A percentile compares a stretch with the other conserved stretches of the same genome.
These are phyloP conservation scores for Arctocebus calabarensis DNA, from an alignment of 2,797 vertebrate genomes.

Conservation along the genomic window DNA sequence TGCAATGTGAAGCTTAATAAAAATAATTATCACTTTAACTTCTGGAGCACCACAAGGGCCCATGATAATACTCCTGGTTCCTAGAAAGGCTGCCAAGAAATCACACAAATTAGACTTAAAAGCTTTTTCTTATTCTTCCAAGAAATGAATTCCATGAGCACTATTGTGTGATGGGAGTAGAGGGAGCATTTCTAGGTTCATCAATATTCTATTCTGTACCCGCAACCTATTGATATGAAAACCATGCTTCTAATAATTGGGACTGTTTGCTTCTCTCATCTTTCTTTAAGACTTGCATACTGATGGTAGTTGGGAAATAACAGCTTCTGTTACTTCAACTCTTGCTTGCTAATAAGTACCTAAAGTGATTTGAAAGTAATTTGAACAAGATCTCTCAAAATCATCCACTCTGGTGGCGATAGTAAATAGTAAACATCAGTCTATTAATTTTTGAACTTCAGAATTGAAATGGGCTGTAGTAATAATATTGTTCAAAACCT, in stretches of 20 bases:
- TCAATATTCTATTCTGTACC: conserved; percentile 20
- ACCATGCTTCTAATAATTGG: conserved; percentile 55
- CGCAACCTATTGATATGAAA: conserved; percentile 61
- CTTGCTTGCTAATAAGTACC: conserved; percentile 64
- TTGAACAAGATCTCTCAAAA: conserved; percentile 55
- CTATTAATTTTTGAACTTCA: conserved; percentile 58
- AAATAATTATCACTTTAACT: background rate
- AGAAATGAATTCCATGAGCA: conserved; percentile 55
- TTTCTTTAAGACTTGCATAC: conserved; percentile 58
- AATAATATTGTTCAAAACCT: background rate
- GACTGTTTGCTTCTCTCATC: conserved; percentile 52
- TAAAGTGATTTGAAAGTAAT: conserved; percentile 51
- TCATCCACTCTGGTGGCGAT: background rate
- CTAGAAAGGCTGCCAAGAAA: conserved; percentile 13
- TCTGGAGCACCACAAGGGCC: background rate
- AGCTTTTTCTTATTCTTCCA: conserved; percentile 52
- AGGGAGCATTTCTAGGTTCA: background rate
- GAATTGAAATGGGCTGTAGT: background rate
- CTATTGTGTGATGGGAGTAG: background rate
- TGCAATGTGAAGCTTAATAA: background rate
- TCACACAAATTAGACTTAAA: conserved; percentile 8
- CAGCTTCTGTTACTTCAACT: conserved; percentile 32
- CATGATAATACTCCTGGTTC: background rate
- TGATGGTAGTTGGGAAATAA: conserved; percentile 35
- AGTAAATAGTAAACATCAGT: conserved; percentile 49